A percentile compares a stretch with the other conserved stretches of the same genome.
Conservation (phyloP, 1,140 invertebrate genomes). For the Campoletis sonorensis region DNA sequence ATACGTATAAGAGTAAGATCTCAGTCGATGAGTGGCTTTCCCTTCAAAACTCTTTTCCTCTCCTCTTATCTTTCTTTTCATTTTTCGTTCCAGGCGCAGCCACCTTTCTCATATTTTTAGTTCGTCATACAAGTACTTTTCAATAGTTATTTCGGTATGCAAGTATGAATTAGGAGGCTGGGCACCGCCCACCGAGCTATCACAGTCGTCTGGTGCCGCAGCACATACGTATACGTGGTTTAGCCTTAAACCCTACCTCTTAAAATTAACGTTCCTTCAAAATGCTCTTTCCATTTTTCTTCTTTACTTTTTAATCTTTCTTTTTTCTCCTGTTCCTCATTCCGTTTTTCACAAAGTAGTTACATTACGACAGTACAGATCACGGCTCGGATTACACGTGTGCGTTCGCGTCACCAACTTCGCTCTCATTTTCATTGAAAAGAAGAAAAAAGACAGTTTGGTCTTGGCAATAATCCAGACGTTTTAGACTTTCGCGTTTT, state of each 20-base stretch:
- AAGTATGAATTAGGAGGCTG: constrained; percentile 77
- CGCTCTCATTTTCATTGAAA: not conserved
- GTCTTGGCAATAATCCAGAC: not conserved
- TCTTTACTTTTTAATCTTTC: constrained; percentile 1
- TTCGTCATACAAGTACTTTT: constrained; percentile 52
- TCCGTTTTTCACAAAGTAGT: constrained; percentile 34
- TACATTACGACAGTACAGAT: constrained; percentile 22
- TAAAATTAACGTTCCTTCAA: constrained; percentile 41
- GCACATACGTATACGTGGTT: constrained; percentile 78
- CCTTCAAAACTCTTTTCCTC: not conserved
- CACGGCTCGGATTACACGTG: not conserved
- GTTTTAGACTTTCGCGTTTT: not conserved
- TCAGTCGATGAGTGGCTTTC: constrained; percentile 36
- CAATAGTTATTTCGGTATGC: constrained; percentile 67
- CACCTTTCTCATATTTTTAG: constrained; percentile 31
- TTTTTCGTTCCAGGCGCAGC: constrained; percentile 20
- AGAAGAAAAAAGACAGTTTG: not conserved
- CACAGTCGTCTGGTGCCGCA: constrained; percentile 77
- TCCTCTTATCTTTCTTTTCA: not conserved
- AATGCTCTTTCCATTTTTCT: constrained; percentile 52
- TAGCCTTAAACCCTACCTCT: constrained; percentile 75
- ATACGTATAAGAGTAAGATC: constrained; percentile 27
- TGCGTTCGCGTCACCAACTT: not conserved
- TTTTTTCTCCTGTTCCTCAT: constrained; percentile 52
- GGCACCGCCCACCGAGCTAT: constrained; percentile 78